Evolutionary conservation across 2,888 invertebrate species (phyloP).

Genomic region (Leucozona laternaria): DNA sequence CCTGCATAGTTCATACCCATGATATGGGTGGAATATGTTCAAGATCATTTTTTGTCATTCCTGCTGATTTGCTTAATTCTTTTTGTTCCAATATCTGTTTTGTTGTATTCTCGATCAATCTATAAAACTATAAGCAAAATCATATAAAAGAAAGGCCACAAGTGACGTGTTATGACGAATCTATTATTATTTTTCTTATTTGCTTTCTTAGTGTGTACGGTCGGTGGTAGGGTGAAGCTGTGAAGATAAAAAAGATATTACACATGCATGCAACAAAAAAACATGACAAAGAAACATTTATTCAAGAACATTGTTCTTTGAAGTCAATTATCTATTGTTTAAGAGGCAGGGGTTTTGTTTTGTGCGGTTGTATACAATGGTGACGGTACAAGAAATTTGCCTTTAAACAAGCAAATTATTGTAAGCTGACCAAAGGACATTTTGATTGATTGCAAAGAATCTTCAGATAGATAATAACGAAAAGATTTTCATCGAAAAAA

Average conservation of each 20-base stretch:
- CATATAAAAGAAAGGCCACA: constrained; percentile 18
- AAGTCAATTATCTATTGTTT: constrained; percentile 66
- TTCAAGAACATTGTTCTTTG: constrained; percentile 49
- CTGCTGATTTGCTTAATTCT: constrained; percentile 51
- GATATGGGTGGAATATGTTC: not conserved
- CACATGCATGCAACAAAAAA: constrained; percentile 48
- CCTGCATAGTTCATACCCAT: constrained; percentile 41
- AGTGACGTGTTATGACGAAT: constrained; percentile 76
- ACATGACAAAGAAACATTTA: constrained; percentile 41
- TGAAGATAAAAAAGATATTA: constrained; percentile 35
- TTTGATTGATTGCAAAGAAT: constrained; percentile 60
- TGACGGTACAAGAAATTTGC: constrained; percentile 29
- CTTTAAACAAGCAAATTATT: constrained; percentile 54
- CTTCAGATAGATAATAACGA: constrained; percentile 5
- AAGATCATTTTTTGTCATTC: constrained; percentile 43
- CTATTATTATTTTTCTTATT: constrained; percentile 50
- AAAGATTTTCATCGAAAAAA: constrained; percentile 23
- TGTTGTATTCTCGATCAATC: constrained; percentile 41
- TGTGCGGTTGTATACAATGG: constrained; percentile 40
- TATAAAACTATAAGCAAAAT: constrained; percentile 12
- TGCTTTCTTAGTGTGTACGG: constrained; percentile 21
- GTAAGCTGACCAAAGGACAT: constrained; percentile 55
- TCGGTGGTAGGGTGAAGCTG: too few species aligned
- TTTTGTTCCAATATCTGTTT: constrained; percentile 20
- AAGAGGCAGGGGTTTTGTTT: constrained; percentile 10